These are phyloP conservation scores for Eurytemora carolleeae DNA, from an alignment of 1,140 invertebrate species.

Conservation along the genomic window DNA sequence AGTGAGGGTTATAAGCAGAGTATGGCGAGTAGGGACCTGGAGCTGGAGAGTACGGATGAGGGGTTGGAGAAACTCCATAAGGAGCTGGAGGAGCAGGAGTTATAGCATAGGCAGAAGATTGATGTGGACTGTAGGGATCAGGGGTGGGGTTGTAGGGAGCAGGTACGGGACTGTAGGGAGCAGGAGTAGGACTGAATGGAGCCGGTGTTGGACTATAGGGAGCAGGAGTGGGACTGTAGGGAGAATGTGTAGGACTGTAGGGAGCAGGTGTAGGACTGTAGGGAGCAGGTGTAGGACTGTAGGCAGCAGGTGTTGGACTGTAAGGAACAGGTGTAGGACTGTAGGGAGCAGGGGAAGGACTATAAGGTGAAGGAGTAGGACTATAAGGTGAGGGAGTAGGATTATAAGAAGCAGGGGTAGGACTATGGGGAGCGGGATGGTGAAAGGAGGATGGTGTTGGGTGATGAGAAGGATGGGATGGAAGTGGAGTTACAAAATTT, in stretches of 20 bases:
- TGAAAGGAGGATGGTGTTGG: too few species aligned
- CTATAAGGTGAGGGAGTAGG: background rate
- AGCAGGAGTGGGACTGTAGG: background rate
- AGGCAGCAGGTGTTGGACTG: background rate
- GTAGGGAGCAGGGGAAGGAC: background rate
- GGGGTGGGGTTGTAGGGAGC: background rate
- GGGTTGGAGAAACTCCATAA: background rate
- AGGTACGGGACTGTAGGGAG: background rate
- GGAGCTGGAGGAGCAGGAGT: background rate
- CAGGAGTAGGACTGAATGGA: background rate
- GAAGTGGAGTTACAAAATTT: too few species aligned
- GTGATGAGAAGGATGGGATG: too few species aligned
- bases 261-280: background rate
- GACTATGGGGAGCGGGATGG: background rate
- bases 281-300: background rate
- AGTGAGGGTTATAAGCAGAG: too few species aligned
- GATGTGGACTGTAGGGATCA: background rate
- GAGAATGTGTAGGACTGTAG: background rate
- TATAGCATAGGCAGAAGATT: background rate
- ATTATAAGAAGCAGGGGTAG: background rate
- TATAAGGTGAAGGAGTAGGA: background rate
- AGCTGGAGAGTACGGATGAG: background rate
- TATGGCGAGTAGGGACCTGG: too few species aligned
- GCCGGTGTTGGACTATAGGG: background rate
- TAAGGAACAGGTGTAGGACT: background rate